Base-by-base conservation (phyloP, 2,888 invertebrate species). In the Pseudococcus viburni region DNA sequence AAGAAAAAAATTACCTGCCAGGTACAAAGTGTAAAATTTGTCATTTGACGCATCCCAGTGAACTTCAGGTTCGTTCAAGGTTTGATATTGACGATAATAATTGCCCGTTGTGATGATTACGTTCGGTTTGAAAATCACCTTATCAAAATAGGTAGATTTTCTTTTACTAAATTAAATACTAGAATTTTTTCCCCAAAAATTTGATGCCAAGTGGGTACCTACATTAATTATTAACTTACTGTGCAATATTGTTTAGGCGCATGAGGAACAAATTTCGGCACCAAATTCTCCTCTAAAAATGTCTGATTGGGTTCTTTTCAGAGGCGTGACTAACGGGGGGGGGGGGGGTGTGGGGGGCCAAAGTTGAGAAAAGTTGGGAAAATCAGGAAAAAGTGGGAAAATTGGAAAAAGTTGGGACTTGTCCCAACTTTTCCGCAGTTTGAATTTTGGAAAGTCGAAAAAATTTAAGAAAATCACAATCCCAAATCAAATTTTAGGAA, bases 21-120 rank as follows among this genome's bases (percentile, higher is more conserved):
- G 11, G 80, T 80, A 80, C 22, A 80, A 80, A 12, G 80, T 80
- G n/a, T 80, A 80, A 39, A 42, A 80, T 39, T 39, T 80, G n/a
- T 80, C 42, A 42, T 80, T 9, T n/a, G 33, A 42, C n/a, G 80
- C 39, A 42, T 80, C 33, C 80, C 80, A 80, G n/a, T 12, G 17
- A n/a, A 80, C 80, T n/a, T 42, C 42, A 1, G 80, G 80, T n/a
- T 39, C 39, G n/a, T 42, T 8, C 22, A 42, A 15, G 1, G 42
- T 42, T 80, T 80, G 80, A 80, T 39, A 80, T 42, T 39, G 80
- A 2, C n/a, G 42, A 39, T 42, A 80, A 80, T 39, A 9, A 8
- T 80, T 9, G 33, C 80, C 80, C 4, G 42, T 39, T 17, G n/a
- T 17, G 12, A 80, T 80, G 11, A 42, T 42, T n/a, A 80, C 42